Evolutionary conservation across 2,113 vertebrate species (phyloP).

Genomic region (Ailurus styani): DNA sequence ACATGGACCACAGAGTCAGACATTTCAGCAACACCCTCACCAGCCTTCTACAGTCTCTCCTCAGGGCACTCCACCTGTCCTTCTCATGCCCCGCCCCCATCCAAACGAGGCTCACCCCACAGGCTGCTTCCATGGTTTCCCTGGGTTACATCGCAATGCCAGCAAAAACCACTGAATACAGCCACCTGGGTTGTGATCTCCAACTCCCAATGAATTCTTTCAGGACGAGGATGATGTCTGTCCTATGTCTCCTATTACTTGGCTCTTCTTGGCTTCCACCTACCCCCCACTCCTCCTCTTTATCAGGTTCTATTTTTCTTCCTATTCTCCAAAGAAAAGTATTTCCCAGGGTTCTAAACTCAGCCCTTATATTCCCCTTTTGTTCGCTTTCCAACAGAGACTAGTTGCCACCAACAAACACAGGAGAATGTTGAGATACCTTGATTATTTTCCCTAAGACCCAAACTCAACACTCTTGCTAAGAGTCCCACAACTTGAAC

Average conservation of each 20-base stretch:
- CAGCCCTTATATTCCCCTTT: not conserved
- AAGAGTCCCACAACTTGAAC: constrained; percentile 18
- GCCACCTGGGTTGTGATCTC: not conserved
- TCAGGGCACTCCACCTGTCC: not conserved
- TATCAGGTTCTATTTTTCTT: not conserved
- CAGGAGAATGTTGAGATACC: not conserved
- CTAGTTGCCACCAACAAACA: not conserved
- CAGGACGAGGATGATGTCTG: not conserved
- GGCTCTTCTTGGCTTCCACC: not conserved
- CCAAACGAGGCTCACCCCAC: not conserved
- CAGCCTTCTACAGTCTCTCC: not conserved
- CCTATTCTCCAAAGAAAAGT: not conserved
- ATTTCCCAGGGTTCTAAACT: not conserved
- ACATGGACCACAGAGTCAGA: not conserved
- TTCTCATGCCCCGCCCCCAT: not conserved
- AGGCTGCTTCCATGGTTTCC: not conserved
- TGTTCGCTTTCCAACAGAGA: not conserved
- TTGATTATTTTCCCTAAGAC: not conserved
- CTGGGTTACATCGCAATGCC: not conserved
- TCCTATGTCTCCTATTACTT: not conserved
- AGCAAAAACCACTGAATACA: not conserved
- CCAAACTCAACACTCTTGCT: not conserved
- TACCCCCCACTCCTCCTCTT: not conserved
- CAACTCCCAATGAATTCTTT: constrained; percentile 6
- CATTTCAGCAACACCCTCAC: not conserved